These are phyloP conservation scores for Pseudochromis fuscus DNA, from an alignment of 2,797 vertebrate species.

Conservation along the genomic window DNA sequence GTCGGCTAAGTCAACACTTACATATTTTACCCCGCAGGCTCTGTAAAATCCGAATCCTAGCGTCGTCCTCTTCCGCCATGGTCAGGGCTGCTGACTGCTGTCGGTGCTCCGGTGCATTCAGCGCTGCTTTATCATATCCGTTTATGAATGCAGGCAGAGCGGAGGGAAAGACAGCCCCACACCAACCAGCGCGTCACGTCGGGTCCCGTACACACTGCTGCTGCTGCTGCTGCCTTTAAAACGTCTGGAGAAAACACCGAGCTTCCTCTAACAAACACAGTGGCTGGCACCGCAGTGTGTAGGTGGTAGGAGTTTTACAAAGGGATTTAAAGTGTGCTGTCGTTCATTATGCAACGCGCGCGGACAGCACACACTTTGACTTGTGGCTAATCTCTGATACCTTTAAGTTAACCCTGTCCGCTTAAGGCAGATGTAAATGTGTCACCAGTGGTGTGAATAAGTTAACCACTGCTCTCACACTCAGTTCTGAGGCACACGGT, in stretches of 20 bases:
- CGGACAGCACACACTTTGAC: constrained; percentile 43
- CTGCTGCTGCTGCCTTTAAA: constrained; percentile 29
- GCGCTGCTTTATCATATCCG: constrained; percentile 84
- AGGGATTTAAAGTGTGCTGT: constrained; percentile 39
- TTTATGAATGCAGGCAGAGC: constrained; percentile 81
- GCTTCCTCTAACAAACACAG: constrained; percentile 42
- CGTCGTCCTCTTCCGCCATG: constrained; percentile 92
- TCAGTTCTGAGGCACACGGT: background rate
- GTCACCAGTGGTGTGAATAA: constrained; percentile 32
- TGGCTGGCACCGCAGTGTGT: constrained; percentile 14
- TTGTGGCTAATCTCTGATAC: constrained; percentile 43
- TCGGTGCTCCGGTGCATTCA: constrained; percentile 81
- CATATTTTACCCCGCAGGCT: constrained; percentile 97
- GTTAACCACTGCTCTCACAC: background rate
- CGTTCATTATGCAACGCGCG: constrained; percentile 49
- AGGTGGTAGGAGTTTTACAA: constrained; percentile 45
- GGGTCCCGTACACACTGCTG: constrained; percentile 55
- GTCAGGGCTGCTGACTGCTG: constrained; percentile 80
- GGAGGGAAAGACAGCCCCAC: constrained; percentile 77
- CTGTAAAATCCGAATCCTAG: constrained; percentile 92
- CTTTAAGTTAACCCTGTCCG: background rate
- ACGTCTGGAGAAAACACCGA: constrained; percentile 28
- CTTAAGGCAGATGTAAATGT: constrained; percentile 2
- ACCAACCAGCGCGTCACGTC: constrained; percentile 78
- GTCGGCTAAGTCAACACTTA: too few relatives aligned